Conservation (phyloP, 2,797 vertebrate genomes). For the Clarias pachynema region DNA sequence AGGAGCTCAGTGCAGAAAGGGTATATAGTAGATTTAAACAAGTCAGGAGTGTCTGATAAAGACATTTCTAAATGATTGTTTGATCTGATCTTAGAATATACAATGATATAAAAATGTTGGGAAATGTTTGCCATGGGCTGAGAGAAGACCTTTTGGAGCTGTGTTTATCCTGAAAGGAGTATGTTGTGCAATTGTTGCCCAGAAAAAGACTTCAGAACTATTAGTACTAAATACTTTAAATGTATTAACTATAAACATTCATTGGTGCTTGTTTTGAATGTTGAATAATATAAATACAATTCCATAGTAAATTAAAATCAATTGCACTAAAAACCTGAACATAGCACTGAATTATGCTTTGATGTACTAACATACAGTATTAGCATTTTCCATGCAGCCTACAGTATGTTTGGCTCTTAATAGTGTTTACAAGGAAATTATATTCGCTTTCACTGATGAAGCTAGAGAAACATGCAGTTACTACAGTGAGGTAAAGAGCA, state of each 20-base stretch:
- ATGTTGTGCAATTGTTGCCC: too few species aligned
- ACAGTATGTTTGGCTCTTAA: slow-evolving; percentile 3
- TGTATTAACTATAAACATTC: background rate
- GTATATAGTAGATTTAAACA: too few species aligned
- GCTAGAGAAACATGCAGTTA: slow-evolving; percentile 23
- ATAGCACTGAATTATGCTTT: background rate
- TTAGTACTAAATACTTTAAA: background rate
- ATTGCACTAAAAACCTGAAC: background rate
- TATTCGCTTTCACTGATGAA: background rate
- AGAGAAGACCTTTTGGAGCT: too few species aligned
- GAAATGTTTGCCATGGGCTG: too few species aligned
- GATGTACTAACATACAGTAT: background rate
- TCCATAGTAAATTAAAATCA: background rate
- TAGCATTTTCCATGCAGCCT: background rate
- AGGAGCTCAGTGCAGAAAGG: too few species aligned
- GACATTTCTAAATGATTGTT: too few species aligned
- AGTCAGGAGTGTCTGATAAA: too few species aligned
- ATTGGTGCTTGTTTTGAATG: background rate
- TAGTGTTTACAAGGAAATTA: slow-evolving; percentile 28
- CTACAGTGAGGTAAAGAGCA: slow-evolving; percentile 38
- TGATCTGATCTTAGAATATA: too few species aligned
- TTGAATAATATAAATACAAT: background rate
- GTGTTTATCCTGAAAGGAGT: too few species aligned
- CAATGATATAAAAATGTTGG: too few species aligned
- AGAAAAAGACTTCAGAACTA: too few species aligned